A percentile compares a stretch with the other conserved stretches of the same genome.
Conservation (phyloP, 2,888 invertebrate genomes). For the Sussaba pulchella region DNA sequence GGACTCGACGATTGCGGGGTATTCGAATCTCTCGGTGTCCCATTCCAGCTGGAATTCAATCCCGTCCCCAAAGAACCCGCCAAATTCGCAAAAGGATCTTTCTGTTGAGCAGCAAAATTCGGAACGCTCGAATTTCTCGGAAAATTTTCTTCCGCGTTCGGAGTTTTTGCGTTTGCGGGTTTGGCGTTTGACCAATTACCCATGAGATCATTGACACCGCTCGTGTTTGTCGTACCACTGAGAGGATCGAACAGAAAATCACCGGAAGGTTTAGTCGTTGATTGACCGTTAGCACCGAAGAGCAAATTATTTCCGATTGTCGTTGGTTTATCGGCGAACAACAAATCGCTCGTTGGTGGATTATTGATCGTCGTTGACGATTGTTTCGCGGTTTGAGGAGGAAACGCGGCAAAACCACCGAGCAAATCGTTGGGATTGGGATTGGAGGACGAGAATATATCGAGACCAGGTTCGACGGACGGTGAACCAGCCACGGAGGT, state of each 20-base stretch:
- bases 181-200: conserved; percentile 84
- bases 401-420: conserved; percentile 78
- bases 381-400: conserved; percentile 70
- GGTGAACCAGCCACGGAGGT: conserved; percentile 61
- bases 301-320: conserved; percentile 74
- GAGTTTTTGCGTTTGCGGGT: conserved; percentile 59
- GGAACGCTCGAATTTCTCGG: conserved; percentile 85
- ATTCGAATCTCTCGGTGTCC: conserved; percentile 82
- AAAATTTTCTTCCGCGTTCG: conserved; percentile 78
- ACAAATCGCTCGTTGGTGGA: conserved; percentile 71
- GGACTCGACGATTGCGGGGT: conserved; percentile 82
- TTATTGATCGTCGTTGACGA: conserved; percentile 68
- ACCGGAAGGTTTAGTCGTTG: conserved; percentile 40
- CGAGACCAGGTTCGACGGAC: conserved; percentile 73
- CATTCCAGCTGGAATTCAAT: conserved; percentile 82
- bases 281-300: conserved; percentile 71
- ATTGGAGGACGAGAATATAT: conserved; percentile 79
- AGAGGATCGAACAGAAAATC: conserved; percentile 81
- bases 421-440: conserved; percentile 79
- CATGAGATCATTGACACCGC: conserved; percentile 85
- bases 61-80: conserved; percentile 82
- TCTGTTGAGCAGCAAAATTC: conserved; percentile 85
- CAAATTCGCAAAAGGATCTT: conserved; percentile 91
- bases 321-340: conserved; percentile 73
- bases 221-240: conserved; percentile 64